Base-by-base conservation (phyloP, 2,797 vertebrate species). In the Danio tinwini region DNA sequence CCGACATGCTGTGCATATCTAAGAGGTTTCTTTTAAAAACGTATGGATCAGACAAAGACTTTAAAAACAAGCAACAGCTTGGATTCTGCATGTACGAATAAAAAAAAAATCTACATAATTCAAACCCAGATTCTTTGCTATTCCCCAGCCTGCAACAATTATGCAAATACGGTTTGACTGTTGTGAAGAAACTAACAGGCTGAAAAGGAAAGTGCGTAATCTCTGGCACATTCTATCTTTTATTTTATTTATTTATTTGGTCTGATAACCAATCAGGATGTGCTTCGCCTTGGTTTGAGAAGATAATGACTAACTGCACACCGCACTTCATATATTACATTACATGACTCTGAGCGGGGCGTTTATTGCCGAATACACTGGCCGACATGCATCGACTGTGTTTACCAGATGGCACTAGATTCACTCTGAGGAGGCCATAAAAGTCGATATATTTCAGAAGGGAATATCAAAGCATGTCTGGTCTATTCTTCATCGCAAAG, bases 31-130 rank as follows among this genome's bases (percentile, higher is more conserved):
- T 63, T 88, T 87, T 85, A 74, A 85, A 87, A 87, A 82, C 53
- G 76, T 53, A 55, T 17, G 39, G 56, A 72, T 76, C 74, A 70
- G 47, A 81, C 29, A 42, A 40, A 75, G 77, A 82, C 52, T 59
- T 56, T n/a, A 58, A 63, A 63, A 87, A 80, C 76, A 86, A 47
- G 65, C 74, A 83, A 71, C 85, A 64, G 72, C 67, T 86, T 77
- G 85, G 82, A 80, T 84, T 85, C 45, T 83, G 74, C 82, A 77
- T 83, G 47, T 45, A 86, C 84, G 82, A 85, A 88, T 89, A 84
- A 80, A 84, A 86, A 84, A 86, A 29, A 80, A 80, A 81, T 85
- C 67, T 83, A 71, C 84, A 84, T 61, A 69, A 67, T 81, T 63
- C 88, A 84, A 86, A 88, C 83, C 86, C 80, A 82, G 86, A 86